These are phyloP conservation scores for Bellardia pandia DNA, from an alignment of 2,888 invertebrate species.

Conservation along the genomic window DNA sequence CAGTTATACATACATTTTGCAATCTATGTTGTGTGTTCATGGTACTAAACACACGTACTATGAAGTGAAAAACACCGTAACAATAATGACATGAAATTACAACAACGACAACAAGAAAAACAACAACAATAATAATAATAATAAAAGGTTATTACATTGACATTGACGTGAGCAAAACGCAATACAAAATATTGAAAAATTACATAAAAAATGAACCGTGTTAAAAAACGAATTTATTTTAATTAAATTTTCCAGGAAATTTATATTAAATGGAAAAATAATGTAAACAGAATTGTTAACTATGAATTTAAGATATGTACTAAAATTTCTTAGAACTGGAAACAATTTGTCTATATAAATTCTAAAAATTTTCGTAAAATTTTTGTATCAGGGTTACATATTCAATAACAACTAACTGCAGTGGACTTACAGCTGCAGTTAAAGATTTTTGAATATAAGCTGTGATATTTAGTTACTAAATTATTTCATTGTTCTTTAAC, in stretches of 20 bases:
- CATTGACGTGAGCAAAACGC: slow-evolving; percentile 63
- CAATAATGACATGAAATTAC: slow-evolving; percentile 6
- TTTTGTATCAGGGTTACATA: no score
- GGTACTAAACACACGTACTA: slow-evolving; percentile 1
- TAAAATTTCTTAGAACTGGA: no score
- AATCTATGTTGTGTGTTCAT: slow-evolving; percentile 27
- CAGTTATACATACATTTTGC: slow-evolving; percentile 66
- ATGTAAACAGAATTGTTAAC: no score
- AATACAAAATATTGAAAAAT: slow-evolving; percentile 36
- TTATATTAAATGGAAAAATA: not conserved
- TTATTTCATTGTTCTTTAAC: not conserved
- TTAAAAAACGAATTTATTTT: not conserved
- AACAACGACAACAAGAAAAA: slow-evolving; percentile 1
- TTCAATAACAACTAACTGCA: no score
- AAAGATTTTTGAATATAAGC: no score
- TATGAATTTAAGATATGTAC: no score
- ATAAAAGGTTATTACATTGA: slow-evolving; percentile 62
- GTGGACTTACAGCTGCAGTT: no score
- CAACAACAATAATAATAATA: not conserved
- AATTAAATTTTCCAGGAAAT: not conserved
- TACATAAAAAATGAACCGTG: not conserved
- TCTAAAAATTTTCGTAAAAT: no score
- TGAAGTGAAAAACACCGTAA: slow-evolving; percentile 1
- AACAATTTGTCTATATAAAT: no score
- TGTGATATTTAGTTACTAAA: no score